Percentiles rank a stretch among this genome's conserved stretches.
Conservation (phyloP, 2,888 invertebrate species). For the Andrena minutula region DNA sequence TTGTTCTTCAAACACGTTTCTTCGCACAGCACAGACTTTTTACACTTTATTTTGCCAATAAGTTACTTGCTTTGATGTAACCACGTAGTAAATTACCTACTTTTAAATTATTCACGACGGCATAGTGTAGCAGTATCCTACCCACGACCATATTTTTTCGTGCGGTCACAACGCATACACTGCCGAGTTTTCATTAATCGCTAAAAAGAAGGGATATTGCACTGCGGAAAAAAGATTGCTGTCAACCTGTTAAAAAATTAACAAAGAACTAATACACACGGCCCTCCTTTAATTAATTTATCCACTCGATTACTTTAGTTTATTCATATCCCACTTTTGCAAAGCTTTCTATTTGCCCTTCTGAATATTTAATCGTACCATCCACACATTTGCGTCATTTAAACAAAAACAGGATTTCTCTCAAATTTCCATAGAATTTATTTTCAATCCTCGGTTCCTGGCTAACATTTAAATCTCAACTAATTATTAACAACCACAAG, state of each 20-base stretch:
- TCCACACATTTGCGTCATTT: too few species aligned
- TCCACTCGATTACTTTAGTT: neutral
- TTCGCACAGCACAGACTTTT: neutral
- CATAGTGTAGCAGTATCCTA: neutral
- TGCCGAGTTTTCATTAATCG: constrained; percentile 26
- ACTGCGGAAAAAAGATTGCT: neutral
- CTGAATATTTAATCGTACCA: too few species aligned
- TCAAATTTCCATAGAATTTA: too few species aligned
- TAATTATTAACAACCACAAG: too few species aligned
- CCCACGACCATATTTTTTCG: constrained; percentile 18
- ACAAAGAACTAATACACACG: neutral
- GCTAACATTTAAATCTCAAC: too few species aligned
- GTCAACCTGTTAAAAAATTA: neutral
- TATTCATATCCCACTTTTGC: neutral
- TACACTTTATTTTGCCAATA: constrained; percentile 20
- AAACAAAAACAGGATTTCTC: too few species aligned
- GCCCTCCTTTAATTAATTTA: neutral
- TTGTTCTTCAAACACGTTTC: constrained; percentile 7
- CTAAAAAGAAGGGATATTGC: constrained; percentile 16
- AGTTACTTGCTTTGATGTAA: constrained; percentile 30
- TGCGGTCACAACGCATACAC: constrained; percentile 16
- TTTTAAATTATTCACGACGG: constrained; percentile 36
- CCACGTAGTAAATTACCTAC: constrained; percentile 26
- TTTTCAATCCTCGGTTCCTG: too few species aligned
- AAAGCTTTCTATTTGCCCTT: neutral